Base-by-base conservation (phyloP, 2,888 invertebrate species). In the Myopa tessellatipennis region DNA sequence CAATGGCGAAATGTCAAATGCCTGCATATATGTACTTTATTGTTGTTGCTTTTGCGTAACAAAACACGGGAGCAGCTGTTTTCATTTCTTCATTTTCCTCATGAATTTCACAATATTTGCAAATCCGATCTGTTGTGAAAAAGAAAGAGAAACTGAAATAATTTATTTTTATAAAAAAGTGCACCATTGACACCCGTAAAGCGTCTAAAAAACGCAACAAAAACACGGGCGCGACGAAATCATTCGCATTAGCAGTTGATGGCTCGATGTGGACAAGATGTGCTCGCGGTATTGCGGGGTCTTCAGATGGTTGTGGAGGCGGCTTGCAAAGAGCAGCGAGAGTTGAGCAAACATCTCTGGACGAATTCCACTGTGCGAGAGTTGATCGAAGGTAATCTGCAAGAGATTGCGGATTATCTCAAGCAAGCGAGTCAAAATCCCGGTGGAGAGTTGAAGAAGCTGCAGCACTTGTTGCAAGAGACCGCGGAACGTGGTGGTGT, bases 351-450 rank as follows among this genome's bases (percentile, higher is more conserved):
- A 86, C 89, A 91, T 81, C 87, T 93, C 82, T 93, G 94, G 92
- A 90, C 91, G 87, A 94, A 94, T 88, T 95, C 95, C 26, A 94
- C 93, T 86, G 83, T 95, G 63, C 93, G 91, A 85, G 90, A 91
- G 69, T 82, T 90, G n/a, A 65, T 89, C 45, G 82, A 83, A 3
- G 80, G 82, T 26, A 86, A 85, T 83, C 74, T 85, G 16, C 83
- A 82, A 72, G 80, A 84, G 65, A 82, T 85, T 50, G 73, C 81
- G 45, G 81, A 86, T 18, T 84, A 82, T 71, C 50, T 85, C 3
- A 84, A 84, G 18, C 77, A 83, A 77, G 81, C 83, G 4, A 79
- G 83, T 4, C 71, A 83, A 52, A 85, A 89, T 78, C 88, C 88
- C 0, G 78, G 78, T 0, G 83, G 85, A 76, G 87, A 89, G 76